Base-by-base conservation (phyloP, 2,888 invertebrate genomes). In the Cabera pusaria region DNA sequence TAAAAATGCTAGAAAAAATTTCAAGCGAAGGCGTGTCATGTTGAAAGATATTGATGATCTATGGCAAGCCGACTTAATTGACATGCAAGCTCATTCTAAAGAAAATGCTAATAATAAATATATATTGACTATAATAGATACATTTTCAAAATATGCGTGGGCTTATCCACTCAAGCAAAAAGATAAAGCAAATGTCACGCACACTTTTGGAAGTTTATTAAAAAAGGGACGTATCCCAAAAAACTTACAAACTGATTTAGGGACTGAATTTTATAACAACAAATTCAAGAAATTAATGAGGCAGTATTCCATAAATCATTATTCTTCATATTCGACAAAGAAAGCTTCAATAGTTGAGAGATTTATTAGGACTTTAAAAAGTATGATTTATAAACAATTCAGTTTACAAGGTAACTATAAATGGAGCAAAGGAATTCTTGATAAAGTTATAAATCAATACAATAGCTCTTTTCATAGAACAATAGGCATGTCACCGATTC, bases 21-120 rank as follows among this genome's bases (percentile, higher is more conserved):
- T 56, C 26, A 52, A 49, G 17, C 50, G 71, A 12, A 52, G 72
- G 26, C 39, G 44, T 22, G 68, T 69, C 11, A 56, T 66, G 12
- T 55, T 69, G 16, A 64, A 65, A 39, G 70, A 65, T 29, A 45
- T 76, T 5, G 63, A 74, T 53, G 72, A 79, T 47, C 54, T 72
- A 5, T 74, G 70, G 73, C 78, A 79, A 57, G 64, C 66, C n/a
- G 75, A 80, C 63, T 58, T 77, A 6, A 70, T 54, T 32, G 63
- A 48, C 23, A 39, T 47, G 44, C 48, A 45, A 29, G 16, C 17
- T 19, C 11, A 24, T 10, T 37, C 24, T 5, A 34, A 34, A n/a
- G 3, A 6, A 6, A 36, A 41, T 19, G 2, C n/a, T 1, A 18
- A 9, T 1, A 9, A 17, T 17, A 40, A 11, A 3, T 40, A 21